Evolutionary conservation across 2,888 invertebrate species (phyloP), one percentile per base, ranked within the genome.

Genomic region (Drosophila mettleri): DNA sequence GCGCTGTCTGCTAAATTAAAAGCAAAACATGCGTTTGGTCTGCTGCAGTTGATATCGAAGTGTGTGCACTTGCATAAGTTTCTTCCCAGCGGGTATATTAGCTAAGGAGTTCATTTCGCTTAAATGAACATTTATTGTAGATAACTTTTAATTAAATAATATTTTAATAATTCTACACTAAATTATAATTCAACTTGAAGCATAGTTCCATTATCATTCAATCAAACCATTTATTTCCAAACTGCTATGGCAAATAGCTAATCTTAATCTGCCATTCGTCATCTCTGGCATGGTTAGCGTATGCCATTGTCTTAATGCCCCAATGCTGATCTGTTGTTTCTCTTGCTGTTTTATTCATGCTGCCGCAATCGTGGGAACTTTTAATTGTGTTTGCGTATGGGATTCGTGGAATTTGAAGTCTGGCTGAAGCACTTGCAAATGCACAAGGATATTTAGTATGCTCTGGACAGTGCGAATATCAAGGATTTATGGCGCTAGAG

Each of bases 21-120:
- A 86, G 45, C 78, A 83, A 83, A 86, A 81, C 83, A 83, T 78
- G 86, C 86, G 84, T 86, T 84, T 83, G 83, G 84, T 86, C 72
- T 73, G 84, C 71, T 58, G 27, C 46, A 61, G 62, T 72, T 69
- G 74, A 71, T 83, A 74, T 62, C 66, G 65, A 36, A 73, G 53
- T 67, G 54, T 73, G 54, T 66, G 60, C 58, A 52, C 24, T 45
- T 41, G 46, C 51, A 22, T 9, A 14, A 22, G 43, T 20, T 24
- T 52, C 9, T 18, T 20, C 18, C 6, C 4, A 16, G 1, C 3
- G 33, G 45, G 48, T 57, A 51, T 12, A 57, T 68, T 29, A 16
- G 36, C 49, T 74, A 34, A 38, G 10, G 2, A 14, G 5, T 5
- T 7, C 20, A 3, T 2, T 12, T 24, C 5, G 43, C n/a, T n/a